Evolutionary conservation across 2,888 invertebrate species (phyloP), one percentile per base, ranked within the genome.

Genomic region (Epistrophe eligans): DNA sequence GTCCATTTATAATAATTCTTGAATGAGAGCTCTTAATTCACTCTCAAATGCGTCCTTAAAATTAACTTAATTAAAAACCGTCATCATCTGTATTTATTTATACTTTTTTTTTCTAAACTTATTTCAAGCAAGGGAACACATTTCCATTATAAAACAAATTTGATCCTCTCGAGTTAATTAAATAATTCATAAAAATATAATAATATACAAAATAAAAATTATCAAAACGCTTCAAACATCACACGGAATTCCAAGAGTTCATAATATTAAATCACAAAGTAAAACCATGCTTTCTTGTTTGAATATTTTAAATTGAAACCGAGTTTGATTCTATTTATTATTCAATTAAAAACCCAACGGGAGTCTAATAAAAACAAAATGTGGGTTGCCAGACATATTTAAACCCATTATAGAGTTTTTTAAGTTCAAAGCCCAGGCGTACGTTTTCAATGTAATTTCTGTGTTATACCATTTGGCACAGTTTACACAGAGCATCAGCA

Each of bases 361-460:
- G 52, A 55, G 24, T 55, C 62, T 64, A 57, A 55, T 55, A 52
- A 52, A 70, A 70, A 45, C 60, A 70, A 77, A 67, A 70, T 77
- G 32, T 62, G 77, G 60, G 67, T 67, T 76, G 60, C 67, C 45
- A 81, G 74, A 81, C 80, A 70, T 52, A 50, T 73, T 73, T 73
- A 50, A 57, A 60, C 35, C 50, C 70, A 74, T 55, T 79, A 57
- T 60, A n/a, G 19, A 50, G 19, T 50, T 4, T 15, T 13, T 15
- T 40, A 24, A 55, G 70, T 28, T 66, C 70, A 50, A 43, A 32
- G 50, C 28, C 67, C 77, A 67, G 77, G 38, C 64, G 38, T 43
- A 28, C 43, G 62, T 35, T 62, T 50, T 52, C 28, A 32, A 24
- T 32, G 43, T 52, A 43, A 52, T 58, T 28, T 28, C n/a, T 62